Base-by-base conservation (phyloP, 2,888 invertebrate genomes). In the Siphlonurus alternatus region DNA sequence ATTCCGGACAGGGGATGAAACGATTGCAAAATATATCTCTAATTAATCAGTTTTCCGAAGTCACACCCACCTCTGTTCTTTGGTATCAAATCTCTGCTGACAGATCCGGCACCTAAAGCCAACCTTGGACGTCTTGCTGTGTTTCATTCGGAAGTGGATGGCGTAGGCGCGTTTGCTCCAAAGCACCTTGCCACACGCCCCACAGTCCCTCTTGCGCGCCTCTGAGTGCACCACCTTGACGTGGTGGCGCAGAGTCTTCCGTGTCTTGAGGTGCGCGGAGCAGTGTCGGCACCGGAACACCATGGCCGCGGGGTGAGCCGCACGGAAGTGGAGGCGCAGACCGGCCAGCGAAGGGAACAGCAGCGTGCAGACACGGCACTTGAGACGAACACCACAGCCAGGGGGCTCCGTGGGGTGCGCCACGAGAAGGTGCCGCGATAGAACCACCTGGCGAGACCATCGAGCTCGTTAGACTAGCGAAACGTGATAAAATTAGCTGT, bases 51-150 rank as follows among this genome's bases (percentile, higher is more conserved):
- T n/a, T n/a, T n/a, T n/a, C n/a, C n/a, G n/a, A n/a, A n/a, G n/a
- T n/a, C n/a, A n/a, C n/a, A 68, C 66, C 23, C 61, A 80, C 80
- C 80, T 76, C 70, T 80, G 80, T 67, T 80, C 80, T 24, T 73
- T 70, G 1, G 79, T 79, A 53, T 76, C 75, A 67, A 81, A 73
- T 23, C 74, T 69, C 23, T 75, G 76, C 25, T 72, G 71, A 65
- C 81, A 81, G 18, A 80, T 72, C 63, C 78, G 38, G 54, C 63
- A 65, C 5, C 65, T 22, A 53, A 61, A 63, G 2, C 62, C 64
- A 61, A 69, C 67, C 66, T 68, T 69, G 20, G 67, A 75, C 25
- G 76, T 77, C 1, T 76, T 73, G 0, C 78, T 78, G 65, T 80
- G 80, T 51, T 76, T 76, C 63, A 77, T 75, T 2, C 76, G 71